Evolutionary conservation across 1,140 invertebrate genomes (phyloP).

Genomic region (Brachionus koreanus): DNA sequence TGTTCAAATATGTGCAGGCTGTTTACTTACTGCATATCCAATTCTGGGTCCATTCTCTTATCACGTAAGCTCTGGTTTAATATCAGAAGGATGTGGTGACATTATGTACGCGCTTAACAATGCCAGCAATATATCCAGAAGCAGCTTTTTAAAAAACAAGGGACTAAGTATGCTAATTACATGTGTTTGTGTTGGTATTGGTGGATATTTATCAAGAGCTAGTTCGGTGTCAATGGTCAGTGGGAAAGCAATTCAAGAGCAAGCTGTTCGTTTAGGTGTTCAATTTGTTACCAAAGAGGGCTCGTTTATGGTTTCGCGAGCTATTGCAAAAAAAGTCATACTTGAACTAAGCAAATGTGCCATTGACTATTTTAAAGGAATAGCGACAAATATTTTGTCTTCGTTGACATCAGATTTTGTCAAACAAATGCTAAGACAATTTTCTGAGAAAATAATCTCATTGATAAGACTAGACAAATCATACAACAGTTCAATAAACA

Average conservation of each 20-base stretch:
- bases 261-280: neutral
- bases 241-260: neutral
- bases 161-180: neutral
- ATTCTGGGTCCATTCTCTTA: neutral
- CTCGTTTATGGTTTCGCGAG: neutral
- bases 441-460: neutral
- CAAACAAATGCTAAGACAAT: neutral
- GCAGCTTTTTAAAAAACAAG: neutral
- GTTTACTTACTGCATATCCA: neutral
- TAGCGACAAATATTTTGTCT: neutral
- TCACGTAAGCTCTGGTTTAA: neutral
- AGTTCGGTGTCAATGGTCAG: neutral
- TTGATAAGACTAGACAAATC: neutral
- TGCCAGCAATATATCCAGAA: neutral
- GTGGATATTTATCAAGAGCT: neutral
- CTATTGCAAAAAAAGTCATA: neutral
- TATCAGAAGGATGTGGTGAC: conserved; percentile 10
- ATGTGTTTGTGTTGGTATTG: neutral
- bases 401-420: neutral
- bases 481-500: neutral
- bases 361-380: neutral
- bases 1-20: neutral
- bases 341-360: neutral
- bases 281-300: neutral
- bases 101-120: neutral